Evolutionary conservation across 2,113 vertebrate genomes (phyloP), one percentile per base, ranked within the genome.

Genomic region (Corythaeola cristata): DNA sequence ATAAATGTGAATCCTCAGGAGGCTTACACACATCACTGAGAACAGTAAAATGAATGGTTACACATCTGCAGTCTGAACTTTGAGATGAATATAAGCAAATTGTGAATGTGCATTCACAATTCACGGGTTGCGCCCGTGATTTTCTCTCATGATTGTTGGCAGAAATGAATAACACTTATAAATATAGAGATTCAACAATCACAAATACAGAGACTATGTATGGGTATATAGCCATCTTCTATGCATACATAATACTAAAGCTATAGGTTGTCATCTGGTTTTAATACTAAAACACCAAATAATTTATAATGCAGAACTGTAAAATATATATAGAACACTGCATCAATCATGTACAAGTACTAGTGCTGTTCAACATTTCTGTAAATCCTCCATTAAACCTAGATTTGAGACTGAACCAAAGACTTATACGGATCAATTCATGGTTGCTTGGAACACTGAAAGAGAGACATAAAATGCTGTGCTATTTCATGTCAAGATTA

Each of bases 361-460:
- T 86, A 94, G 71, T 27, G 71, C 80, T 90, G 83, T 92, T 95
- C 94, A 95, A 96, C 68, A 74, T 71, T 96, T 96, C 75, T 96
- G 68, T 73, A 97, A 97, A 97, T 95, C 75, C 76, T 87, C 75
- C 91, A 94, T 96, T 97, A 97, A 98, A 96, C 66, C 77, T 91
- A 74, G 33, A 96, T 86, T 93, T 89, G 91, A 95, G 44, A 56
- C 64, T 37, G 62, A 96, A 97, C 71, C 74, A 98, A 97, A 95
- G 78, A 89, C 87, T 88, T 94, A 81, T 1, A 92, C 35, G 44
- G 90, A 98, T 96, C 83, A 96, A 94, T 69, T 90, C 90, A 97
- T 71, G 85, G n/a, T 67, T 96, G 90, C 72, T 95, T 96, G 69
- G 95, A 96, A 95, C 78, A 93, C 50, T 93, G 84, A 95, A 67